These are phyloP conservation scores for Borostomias antarcticus DNA, from an alignment of 2,797 vertebrate species.

Conservation along the genomic window DNA sequence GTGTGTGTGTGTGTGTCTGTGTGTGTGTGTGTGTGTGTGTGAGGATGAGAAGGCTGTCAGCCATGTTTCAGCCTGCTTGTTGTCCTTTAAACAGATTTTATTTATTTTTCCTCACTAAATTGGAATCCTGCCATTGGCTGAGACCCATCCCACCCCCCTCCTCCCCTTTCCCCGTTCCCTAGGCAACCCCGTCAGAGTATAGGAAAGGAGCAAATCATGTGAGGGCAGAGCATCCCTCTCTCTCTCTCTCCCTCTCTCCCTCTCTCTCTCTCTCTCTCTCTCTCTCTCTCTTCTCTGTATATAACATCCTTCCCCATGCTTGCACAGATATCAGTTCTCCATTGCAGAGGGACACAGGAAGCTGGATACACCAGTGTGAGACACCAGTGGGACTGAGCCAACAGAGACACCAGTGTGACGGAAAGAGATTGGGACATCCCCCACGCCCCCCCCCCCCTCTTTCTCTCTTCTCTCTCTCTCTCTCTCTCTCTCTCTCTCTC, in stretches of 20 bases:
- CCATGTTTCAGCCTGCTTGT: conserved; percentile 36
- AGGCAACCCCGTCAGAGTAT: conserved; percentile 77
- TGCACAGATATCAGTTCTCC: conserved; percentile 55
- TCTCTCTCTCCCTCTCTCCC: conserved; percentile 39
- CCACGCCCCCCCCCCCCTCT: conserved; percentile 39
- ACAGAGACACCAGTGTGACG: conserved; percentile 48
- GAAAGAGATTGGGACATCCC: conserved; percentile 51
- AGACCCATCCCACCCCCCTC: conserved; percentile 45
- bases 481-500: conserved; percentile 3
- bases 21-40: too few species aligned
- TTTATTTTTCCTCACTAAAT: conserved; percentile 43
- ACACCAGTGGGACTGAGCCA: too few species aligned
- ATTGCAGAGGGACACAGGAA: conserved; percentile 52
- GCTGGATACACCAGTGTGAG: not conserved
- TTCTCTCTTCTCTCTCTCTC: conserved; percentile 11
- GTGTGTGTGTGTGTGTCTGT: too few species aligned
- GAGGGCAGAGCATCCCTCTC: conserved; percentile 72
- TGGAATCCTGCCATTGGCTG: conserved; percentile 64
- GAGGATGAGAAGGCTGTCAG: conserved; percentile 2
- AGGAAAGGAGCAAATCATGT: conserved; percentile 79
- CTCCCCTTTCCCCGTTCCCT: conserved; percentile 72
- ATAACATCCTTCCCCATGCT: conserved; percentile 64
- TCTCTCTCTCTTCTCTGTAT: conserved; percentile 36
- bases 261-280: conserved; percentile 35
- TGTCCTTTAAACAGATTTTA: conserved; percentile 44